A percentile compares a stretch with the other conserved stretches of the same genome.
These are phyloP conservation scores for Plagodis dolabraria DNA, from an alignment of 2,888 invertebrate species.

Conservation along the genomic window DNA sequence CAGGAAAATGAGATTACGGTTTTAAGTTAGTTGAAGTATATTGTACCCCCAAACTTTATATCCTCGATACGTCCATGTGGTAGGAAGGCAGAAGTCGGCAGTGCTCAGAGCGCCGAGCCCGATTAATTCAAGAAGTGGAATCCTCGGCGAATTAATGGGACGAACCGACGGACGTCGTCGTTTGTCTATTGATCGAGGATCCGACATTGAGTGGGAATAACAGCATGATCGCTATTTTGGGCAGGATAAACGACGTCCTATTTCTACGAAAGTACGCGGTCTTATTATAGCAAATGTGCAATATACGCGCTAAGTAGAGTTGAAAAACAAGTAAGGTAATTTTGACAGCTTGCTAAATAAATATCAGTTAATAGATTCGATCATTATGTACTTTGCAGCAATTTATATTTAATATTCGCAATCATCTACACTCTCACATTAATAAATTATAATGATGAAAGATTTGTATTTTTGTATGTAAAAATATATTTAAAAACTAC, in stretches of 20 bases:
- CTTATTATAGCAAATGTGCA: not conserved
- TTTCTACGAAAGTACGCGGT: constrained; percentile 14
- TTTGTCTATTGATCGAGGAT: constrained; percentile 65
- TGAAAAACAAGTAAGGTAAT: too few species aligned
- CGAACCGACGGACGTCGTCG: constrained; percentile 54
- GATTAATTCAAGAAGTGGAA: constrained; percentile 77
- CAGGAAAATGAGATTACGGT: too few species aligned
- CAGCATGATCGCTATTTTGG: constrained; percentile 27
- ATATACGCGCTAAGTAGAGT: too few species aligned
- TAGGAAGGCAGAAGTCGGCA: constrained; percentile 36
- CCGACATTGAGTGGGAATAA: constrained; percentile 37
- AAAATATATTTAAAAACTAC: too few species aligned
- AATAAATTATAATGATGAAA: too few species aligned
- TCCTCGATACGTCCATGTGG: constrained; percentile 9
- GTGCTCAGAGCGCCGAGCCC: constrained; percentile 57
- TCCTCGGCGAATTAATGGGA: constrained; percentile 69
- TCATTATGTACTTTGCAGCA: too few species aligned
- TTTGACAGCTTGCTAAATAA: too few species aligned
- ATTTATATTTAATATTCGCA: too few species aligned
- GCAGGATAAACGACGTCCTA: constrained; percentile 18
- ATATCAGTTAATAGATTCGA: too few species aligned
- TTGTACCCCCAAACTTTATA: not conserved
- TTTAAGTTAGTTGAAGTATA: not conserved
- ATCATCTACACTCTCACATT: too few species aligned
- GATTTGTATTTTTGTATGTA: too few species aligned